A percentile compares a stretch with the other conserved stretches of the same genome.
phyloP scores from a whole-genome alignment of 2,113 vertebrate genomes.

The Pavo muticus region DNA sequence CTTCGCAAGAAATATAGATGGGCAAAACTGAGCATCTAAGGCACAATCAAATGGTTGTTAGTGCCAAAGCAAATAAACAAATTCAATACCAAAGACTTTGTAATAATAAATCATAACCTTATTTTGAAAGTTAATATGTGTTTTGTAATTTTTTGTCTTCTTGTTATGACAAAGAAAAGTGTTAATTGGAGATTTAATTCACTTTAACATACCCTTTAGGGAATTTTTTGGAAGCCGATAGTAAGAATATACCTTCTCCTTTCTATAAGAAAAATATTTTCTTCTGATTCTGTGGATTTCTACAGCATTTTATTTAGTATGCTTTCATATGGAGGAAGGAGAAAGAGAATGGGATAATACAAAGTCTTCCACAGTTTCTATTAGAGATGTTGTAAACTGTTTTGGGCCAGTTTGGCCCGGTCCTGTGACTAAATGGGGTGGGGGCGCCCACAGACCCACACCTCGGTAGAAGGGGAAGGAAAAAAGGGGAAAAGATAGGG shows the following conservation, averaged over 20 bases:
- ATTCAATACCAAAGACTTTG: constrained; percentile 37
- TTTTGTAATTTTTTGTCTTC: constrained; percentile 38
- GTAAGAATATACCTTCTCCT: background rate
- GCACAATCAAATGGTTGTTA: background rate
- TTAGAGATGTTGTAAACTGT: no score
- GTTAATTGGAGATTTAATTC: background rate
- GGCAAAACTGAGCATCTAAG: background rate
- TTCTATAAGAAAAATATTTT: background rate
- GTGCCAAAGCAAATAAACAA: constrained; percentile 57
- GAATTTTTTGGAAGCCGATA: background rate
- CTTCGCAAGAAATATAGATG: background rate
- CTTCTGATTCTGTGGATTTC: background rate
- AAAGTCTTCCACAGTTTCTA: background rate
- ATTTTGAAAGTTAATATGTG: constrained; percentile 29
- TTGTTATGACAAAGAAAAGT: background rate
- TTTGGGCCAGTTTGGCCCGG: no score
- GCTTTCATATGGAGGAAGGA: background rate
- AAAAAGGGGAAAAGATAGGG: no score
- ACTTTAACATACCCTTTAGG: background rate
- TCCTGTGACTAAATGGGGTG: no score
- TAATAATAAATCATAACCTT: constrained; percentile 43
- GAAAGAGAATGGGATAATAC: background rate
- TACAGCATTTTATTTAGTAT: background rate
- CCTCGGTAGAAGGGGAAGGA: no score
- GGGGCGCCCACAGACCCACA: no score